phyloP scores from a whole-genome alignment of 2,888 invertebrate genomes.

The Orthonevra nobilis region DNA sequence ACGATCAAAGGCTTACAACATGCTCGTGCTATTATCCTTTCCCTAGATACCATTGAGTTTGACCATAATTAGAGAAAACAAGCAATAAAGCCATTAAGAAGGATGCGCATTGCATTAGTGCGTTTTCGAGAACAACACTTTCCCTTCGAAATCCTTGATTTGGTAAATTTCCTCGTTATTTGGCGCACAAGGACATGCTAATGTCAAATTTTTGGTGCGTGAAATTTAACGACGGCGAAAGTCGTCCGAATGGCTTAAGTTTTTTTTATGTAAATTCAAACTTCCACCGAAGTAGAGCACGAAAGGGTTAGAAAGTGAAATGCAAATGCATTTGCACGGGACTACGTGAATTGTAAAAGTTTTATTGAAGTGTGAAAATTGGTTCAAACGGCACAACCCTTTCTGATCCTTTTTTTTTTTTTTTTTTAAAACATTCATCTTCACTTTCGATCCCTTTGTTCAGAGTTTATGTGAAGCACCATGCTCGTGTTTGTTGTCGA shows the following conservation, averaged over 20 bases:
- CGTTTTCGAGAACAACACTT: conserved; percentile 41
- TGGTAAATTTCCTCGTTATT: neutral
- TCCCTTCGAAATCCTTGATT: conserved; percentile 17
- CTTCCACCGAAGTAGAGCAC: neutral
- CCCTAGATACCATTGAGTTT: conserved; percentile 70
- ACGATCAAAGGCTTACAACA: conserved; percentile 55
- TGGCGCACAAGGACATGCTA: conserved; percentile 48
- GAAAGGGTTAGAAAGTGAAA: conserved; percentile 68
- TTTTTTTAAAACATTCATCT: too few relatives aligned
- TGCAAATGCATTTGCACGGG: too few relatives aligned
- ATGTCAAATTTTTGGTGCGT: conserved; percentile 18
- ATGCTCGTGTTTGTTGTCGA: conserved; percentile 25
- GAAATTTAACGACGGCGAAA: conserved; percentile 35
- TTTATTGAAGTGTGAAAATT: conserved; percentile 67
- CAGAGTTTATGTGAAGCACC: conserved; percentile 15
- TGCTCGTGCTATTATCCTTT: conserved; percentile 33
- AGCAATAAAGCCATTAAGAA: conserved; percentile 77
- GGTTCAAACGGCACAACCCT: neutral
- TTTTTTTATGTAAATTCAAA: conserved; percentile 31
- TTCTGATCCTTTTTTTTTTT: conserved; percentile 6
- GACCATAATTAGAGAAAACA: conserved; percentile 79
- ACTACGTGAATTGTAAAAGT: too few relatives aligned
- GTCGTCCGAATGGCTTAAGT: too few relatives aligned
- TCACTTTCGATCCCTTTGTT: conserved; percentile 54
- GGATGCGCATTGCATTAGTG: conserved; percentile 22